A percentile compares a stretch with the other conserved stretches of the same genome.
phyloP scores from a whole-genome alignment of 2,888 invertebrate genomes.

The Homarus gammarus region DNA sequence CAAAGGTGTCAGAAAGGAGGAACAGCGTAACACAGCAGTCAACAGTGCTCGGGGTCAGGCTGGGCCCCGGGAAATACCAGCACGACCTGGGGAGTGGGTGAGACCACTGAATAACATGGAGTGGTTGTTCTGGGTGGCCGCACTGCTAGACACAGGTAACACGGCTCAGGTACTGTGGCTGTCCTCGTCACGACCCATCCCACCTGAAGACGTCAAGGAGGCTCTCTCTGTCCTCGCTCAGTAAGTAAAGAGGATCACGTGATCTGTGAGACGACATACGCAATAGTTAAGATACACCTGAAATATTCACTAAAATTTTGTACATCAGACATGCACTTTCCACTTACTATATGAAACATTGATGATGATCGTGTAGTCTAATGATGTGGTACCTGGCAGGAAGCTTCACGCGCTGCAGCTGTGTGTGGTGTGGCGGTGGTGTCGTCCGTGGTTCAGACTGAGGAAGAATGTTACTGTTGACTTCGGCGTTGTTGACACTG shows the following conservation, averaged over 20 bases:
- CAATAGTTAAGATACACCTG: no score
- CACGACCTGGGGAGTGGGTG: slow-evolving; percentile 49
- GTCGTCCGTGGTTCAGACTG: slow-evolving; percentile 42
- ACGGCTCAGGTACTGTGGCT: slow-evolving; percentile 34
- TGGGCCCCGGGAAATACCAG: not conserved
- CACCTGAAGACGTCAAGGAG: slow-evolving; percentile 9
- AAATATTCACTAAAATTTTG: no score
- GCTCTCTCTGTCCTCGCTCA: slow-evolving; percentile 21
- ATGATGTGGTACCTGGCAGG: no score
- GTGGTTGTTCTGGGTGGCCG: slow-evolving; percentile 48
- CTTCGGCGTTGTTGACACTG: not conserved
- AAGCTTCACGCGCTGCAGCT: slow-evolving; percentile 38
- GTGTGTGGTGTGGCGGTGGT: slow-evolving; percentile 20
- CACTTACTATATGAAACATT: no score
- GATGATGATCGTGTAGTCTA: no score
- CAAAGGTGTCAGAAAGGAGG: no score
- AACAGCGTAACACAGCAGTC: no score
- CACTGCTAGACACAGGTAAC: slow-evolving; percentile 14
- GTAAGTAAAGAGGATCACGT: not conserved
- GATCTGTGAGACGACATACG: no score
- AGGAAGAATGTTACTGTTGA: not conserved
- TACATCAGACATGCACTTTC: no score
- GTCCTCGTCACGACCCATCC: slow-evolving; percentile 1
- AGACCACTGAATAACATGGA: slow-evolving; percentile 61
- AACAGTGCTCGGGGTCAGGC: no score